Percentiles rank a stretch among this genome's conserved stretches.
Evolutionary conservation across 2,113 vertebrate genomes (phyloP).

Genomic region (Oreotrochilus melanogaster): DNA sequence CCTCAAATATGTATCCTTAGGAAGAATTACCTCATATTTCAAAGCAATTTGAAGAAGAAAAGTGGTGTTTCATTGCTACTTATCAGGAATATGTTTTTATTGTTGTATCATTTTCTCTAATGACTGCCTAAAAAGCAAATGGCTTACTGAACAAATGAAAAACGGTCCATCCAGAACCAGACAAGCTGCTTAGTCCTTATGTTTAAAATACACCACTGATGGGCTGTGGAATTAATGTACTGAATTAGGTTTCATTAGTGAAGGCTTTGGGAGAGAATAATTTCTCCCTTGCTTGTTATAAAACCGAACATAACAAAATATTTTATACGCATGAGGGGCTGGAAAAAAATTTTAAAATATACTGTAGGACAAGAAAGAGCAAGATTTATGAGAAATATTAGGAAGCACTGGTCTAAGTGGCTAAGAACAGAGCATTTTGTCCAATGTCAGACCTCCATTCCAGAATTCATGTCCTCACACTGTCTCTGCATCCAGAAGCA

Average conservation of each 20-base stretch:
- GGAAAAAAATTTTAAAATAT: background rate
- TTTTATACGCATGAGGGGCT: rapidly evolving
- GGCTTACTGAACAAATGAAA: slow-evolving; percentile 30
- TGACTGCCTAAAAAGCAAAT: slow-evolving; percentile 16
- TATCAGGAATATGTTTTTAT: slow-evolving; percentile 48
- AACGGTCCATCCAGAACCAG: background rate
- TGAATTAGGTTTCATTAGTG: background rate
- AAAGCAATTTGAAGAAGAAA: background rate
- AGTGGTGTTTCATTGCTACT: slow-evolving; percentile 4
- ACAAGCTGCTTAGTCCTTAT: slow-evolving; percentile 36
- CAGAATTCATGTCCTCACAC: rapidly evolving
- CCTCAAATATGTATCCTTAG: background rate
- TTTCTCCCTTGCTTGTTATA: background rate
- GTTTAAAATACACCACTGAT: slow-evolving; percentile 6
- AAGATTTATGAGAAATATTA: background rate
- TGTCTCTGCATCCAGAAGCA: background rate
- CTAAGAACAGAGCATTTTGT: background rate
- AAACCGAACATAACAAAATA: background rate
- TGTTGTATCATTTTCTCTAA: slow-evolving; percentile 38
- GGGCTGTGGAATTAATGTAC: background rate
- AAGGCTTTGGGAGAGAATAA: background rate
- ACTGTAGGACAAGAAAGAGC: background rate
- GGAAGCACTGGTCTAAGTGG: background rate
- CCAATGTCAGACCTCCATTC: background rate
- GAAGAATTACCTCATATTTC: background rate